Conservation (phyloP, 2,797 vertebrate genomes). For the Dendrocincla tyrannina region DNA sequence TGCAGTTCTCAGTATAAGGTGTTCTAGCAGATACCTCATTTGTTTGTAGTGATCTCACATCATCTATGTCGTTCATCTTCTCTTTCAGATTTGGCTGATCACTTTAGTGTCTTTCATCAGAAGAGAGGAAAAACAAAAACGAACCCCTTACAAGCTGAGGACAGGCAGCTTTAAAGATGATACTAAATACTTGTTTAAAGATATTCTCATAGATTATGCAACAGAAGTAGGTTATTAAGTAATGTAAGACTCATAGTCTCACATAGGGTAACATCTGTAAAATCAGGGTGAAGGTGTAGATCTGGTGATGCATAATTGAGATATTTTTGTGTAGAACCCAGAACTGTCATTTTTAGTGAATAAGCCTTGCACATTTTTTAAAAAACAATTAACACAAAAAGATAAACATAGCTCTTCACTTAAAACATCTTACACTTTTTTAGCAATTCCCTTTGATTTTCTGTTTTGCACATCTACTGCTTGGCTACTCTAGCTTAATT, state of each 20-base stretch:
- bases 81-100: neutral
- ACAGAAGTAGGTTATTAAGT: neutral
- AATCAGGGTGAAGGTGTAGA: neutral
- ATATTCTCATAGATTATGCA: neutral
- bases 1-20: neutral
- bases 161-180: neutral
- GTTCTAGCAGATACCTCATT: neutral
- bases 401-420: neutral
- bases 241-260: neutral
- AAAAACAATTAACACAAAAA: neutral
- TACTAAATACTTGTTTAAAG: neutral
- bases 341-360: neutral
- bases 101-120: neutral
- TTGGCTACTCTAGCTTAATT: neutral
- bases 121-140: neutral
- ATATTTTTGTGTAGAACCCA: neutral
- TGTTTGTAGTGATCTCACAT: neutral
- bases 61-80: neutral
- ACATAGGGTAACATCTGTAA: neutral
- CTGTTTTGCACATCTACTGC: neutral
- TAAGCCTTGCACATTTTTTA: neutral
- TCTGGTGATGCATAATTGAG: neutral
- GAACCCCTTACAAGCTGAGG: neutral
- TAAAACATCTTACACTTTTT: neutral
- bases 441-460: constrained; percentile 13